Evolutionary conservation across 2,113 vertebrate genomes (phyloP).

Genomic region (Megaleporinus macrocephalus): DNA sequence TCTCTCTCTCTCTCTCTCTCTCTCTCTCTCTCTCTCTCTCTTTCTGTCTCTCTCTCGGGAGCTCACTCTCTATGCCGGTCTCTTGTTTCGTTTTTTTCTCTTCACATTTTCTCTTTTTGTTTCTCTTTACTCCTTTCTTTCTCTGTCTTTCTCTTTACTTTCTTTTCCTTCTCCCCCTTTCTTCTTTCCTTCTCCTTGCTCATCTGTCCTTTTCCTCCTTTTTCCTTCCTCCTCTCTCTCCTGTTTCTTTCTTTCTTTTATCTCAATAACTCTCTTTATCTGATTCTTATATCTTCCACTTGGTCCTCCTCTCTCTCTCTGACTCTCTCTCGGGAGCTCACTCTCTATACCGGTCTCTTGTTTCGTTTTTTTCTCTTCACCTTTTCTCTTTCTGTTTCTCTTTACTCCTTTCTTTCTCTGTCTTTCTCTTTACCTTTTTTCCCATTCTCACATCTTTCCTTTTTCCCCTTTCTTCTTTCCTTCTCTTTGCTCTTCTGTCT

Average conservation of each 20-base stretch:
- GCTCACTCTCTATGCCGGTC: slow-evolving; percentile 2
- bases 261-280: background rate
- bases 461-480: slow-evolving; percentile 13
- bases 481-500: slow-evolving; percentile 26
- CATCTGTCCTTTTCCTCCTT: background rate
- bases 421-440: no score
- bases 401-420: background rate
- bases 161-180: slow-evolving; percentile 11
- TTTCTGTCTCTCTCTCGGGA: background rate
- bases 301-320: slow-evolving; percentile 6
- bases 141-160: background rate
- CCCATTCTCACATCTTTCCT: background rate
- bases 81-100: slow-evolving; percentile 18
- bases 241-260: slow-evolving; percentile 27
- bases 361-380: slow-evolving; percentile 10
- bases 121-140: background rate
- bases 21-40: slow-evolving; percentile 27
- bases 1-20: no score
- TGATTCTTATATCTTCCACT: background rate
- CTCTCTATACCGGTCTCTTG: slow-evolving; percentile 11
- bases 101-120: slow-evolving; percentile 11
- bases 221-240: slow-evolving; percentile 27
- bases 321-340: background rate
- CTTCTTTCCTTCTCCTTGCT: background rate
- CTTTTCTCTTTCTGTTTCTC: slow-evolving; percentile 16